Evolutionary conservation across 2,113 vertebrate species (phyloP).

Genomic region (Zonotrichia leucophrys): DNA sequence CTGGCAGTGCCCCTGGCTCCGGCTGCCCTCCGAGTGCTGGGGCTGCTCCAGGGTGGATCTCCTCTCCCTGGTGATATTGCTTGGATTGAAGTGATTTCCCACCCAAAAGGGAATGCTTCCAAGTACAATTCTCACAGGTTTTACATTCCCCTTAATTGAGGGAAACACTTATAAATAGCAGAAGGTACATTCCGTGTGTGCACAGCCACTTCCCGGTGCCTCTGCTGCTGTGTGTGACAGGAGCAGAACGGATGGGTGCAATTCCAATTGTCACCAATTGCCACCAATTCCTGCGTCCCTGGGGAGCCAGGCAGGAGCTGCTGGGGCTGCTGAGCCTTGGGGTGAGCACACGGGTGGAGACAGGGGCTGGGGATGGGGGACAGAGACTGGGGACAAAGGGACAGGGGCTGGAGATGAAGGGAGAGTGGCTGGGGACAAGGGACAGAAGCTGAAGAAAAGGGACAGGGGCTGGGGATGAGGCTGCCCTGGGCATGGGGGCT

Average conservation of each 20-base stretch:
- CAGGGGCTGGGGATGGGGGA: not conserved
- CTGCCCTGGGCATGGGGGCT: too few relatives aligned
- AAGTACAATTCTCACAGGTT: constrained; percentile 23
- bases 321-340: not conserved
- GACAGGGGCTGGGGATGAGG: not conserved
- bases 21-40: rapidly evolving
- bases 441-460: too few relatives aligned
- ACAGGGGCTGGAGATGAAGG: too few relatives aligned
- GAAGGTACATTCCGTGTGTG: not conserved
- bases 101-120: not conserved
- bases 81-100: not conserved
- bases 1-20: not conserved
- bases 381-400: not conserved
- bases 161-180: constrained; percentile 40
- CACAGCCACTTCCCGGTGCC: not conserved
- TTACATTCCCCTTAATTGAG: constrained; percentile 24
- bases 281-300: not conserved
- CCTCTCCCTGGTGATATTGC: not conserved
- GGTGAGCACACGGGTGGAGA: rapidly evolving
- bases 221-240: not conserved
- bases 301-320: rapidly evolving
- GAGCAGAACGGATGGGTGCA: not conserved
- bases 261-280: not conserved
- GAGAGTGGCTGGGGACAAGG: too few relatives aligned
- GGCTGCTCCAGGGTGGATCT: not conserved